A percentile compares a stretch with the other conserved stretches of the same genome.
These are phyloP conservation scores for Cossypha caffra DNA, from an alignment of 2,797 vertebrate species.

Conservation along the genomic window DNA sequence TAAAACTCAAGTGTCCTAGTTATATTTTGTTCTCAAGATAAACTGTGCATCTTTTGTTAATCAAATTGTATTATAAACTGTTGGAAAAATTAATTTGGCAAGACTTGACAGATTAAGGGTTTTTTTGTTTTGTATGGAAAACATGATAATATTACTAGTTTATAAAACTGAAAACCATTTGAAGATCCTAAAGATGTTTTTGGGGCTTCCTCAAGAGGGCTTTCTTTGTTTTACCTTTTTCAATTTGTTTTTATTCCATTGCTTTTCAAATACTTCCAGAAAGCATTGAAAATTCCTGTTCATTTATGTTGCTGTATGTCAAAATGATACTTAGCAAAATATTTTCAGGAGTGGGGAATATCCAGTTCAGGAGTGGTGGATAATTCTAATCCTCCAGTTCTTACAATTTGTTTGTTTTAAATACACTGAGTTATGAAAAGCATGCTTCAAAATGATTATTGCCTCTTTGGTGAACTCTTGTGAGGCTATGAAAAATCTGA, in stretches of 20 bases:
- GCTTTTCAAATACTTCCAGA: background rate
- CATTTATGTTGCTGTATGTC: background rate
- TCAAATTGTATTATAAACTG: background rate
- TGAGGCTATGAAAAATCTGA: background rate
- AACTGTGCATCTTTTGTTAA: background rate
- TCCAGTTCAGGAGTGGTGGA: background rate
- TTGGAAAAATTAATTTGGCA: background rate
- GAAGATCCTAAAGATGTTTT: background rate
- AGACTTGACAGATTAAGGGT: background rate
- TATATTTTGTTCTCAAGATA: background rate
- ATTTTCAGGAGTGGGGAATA: background rate
- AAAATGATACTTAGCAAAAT: background rate
- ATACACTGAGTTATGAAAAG: background rate
- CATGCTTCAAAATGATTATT: background rate
- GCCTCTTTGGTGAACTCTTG: background rate
- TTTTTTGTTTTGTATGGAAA: background rate
- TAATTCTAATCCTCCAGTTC: background rate
- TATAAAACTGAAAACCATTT: background rate
- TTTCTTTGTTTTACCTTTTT: background rate
- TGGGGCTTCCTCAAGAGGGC: background rate
- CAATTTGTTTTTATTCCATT: background rate
- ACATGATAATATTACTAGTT: background rate
- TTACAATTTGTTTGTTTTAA: background rate
- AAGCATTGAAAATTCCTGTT: background rate
- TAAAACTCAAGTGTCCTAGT: background rate